Evolutionary conservation across 2,113 vertebrate genomes (phyloP).

Genomic region (Pheucticus melanocephalus): DNA sequence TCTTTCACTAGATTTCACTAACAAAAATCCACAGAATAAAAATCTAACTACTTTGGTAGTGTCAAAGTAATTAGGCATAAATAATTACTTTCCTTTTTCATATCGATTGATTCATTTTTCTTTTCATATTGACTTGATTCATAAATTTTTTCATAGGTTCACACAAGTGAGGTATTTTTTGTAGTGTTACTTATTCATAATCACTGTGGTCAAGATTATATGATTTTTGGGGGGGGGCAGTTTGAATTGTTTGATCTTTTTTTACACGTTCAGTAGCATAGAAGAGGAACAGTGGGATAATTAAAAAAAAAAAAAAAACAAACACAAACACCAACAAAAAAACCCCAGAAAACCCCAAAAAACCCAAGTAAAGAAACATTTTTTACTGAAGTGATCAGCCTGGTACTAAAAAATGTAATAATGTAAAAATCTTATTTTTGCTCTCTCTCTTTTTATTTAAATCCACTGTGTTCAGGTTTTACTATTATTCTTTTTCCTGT

Average conservation of each 20-base stretch:
- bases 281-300: background rate
- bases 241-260: background rate
- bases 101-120: background rate
- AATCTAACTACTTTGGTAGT: background rate
- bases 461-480: background rate
- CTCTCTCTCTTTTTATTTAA: background rate
- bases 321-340: too few species aligned
- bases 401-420: background rate
- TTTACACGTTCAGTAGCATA: background rate
- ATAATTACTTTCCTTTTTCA: background rate
- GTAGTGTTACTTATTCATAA: background rate
- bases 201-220: background rate
- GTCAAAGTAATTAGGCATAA: background rate
- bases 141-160: background rate
- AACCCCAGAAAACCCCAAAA: background rate
- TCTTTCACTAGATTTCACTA: background rate
- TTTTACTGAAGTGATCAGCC: background rate
- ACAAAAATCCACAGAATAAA: background rate
- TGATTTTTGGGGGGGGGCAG: accelerated
- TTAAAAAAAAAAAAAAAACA: background rate
- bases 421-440: background rate
- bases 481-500: background rate
- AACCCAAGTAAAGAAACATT: background rate
- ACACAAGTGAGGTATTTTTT: background rate
- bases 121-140: background rate